These are phyloP conservation scores for Spheniscus humboldti DNA, from an alignment of 2,797 vertebrate genomes.

Conservation along the genomic window DNA sequence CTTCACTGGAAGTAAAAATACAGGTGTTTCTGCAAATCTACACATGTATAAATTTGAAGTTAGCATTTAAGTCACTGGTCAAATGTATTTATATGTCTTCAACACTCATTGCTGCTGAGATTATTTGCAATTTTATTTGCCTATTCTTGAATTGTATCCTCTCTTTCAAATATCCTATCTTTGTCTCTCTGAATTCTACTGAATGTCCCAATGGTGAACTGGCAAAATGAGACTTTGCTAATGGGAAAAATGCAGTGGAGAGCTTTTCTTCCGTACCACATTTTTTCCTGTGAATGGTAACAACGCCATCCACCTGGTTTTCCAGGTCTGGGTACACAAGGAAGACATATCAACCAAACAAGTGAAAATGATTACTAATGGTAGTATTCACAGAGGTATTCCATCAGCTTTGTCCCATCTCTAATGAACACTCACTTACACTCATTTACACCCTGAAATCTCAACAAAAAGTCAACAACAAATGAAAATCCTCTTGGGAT, in stretches of 20 bases:
- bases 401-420: not conserved
- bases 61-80: not conserved
- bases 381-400: not conserved
- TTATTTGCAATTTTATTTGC: not conserved
- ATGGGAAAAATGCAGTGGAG: not conserved
- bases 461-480: not conserved
- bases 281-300: not conserved
- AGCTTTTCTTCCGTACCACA: fast-evolving
- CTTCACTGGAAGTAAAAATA: not conserved
- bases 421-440: not conserved
- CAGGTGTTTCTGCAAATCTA: not conserved
- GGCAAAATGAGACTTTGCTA: not conserved
- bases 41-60: not conserved
- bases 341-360: not conserved
- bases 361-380: not conserved
- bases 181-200: not conserved
- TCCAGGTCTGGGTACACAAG: not conserved
- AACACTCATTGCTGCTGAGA: not conserved
- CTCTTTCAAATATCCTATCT: not conserved
- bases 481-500: not conserved
- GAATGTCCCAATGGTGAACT: not conserved
- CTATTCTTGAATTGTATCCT: not conserved
- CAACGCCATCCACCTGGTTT: fast-evolving
- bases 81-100: not conserved
- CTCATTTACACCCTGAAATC: not conserved